A percentile compares a stretch with the other conserved stretches of the same genome.
Evolutionary conservation across 1,140 invertebrate genomes (phyloP).

Genomic region (Trichoplusia ni): DNA sequence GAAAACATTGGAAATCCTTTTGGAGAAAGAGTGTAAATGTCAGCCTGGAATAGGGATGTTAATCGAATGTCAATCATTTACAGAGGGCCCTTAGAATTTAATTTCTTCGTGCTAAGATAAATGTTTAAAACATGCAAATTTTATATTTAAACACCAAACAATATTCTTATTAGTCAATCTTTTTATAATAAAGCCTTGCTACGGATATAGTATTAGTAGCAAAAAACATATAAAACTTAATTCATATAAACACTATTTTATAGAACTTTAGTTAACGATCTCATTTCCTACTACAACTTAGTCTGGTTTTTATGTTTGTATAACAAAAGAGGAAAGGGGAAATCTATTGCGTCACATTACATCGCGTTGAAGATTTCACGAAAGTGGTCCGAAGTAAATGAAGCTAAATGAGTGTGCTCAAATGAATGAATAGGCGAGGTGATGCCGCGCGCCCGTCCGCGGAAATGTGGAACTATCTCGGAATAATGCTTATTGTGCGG

Average conservation of each 20-base stretch:
- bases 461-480: background rate
- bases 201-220: too few relatives aligned
- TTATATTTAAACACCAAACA: too few relatives aligned
- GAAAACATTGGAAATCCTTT: background rate
- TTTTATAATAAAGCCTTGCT: too few relatives aligned
- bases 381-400: conserved; percentile 10
- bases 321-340: background rate
- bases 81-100: background rate
- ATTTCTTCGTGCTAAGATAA: too few relatives aligned
- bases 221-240: too few relatives aligned
- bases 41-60: background rate
- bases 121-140: too few relatives aligned
- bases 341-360: conserved; percentile 11
- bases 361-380: conserved; percentile 4
- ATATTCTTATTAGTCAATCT: too few relatives aligned
- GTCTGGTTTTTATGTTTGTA: background rate
- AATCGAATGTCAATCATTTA: conserved; percentile 13
- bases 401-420: conserved; percentile 35
- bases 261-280: background rate
- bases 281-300: background rate
- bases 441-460: background rate
- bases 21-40: background rate
- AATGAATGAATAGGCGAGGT: conserved; percentile 24
- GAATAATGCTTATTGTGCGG: conserved; percentile 6
- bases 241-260: too few relatives aligned